Evolutionary conservation across 2,797 vertebrate genomes (phyloP).

Genomic region (Tympanoctomys barrerae): DNA sequence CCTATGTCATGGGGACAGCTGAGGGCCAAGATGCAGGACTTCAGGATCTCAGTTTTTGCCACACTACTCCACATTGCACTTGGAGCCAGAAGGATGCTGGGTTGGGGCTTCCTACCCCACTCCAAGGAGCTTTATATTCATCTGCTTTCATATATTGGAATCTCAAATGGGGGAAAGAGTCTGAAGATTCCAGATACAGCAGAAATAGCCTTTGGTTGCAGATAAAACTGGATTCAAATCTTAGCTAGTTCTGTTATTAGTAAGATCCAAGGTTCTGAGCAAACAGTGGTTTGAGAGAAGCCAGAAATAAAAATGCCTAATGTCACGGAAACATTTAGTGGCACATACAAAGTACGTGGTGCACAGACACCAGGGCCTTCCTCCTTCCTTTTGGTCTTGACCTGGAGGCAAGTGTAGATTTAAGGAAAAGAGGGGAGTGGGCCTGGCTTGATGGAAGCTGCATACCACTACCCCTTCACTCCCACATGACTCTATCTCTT

Average conservation of each 20-base stretch:
- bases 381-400: neutral
- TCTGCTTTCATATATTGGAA: neutral
- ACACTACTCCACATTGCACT: accelerated
- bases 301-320: neutral
- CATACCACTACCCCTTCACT: accelerated
- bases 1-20: neutral
- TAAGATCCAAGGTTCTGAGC: neutral
- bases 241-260: neutral
- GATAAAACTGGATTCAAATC: neutral
- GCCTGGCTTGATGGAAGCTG: neutral
- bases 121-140: neutral
- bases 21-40: accelerated
- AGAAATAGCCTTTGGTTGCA: neutral
- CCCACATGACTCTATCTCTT: neutral
- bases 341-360: accelerated
- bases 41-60: neutral
- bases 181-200: neutral
- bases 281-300: neutral
- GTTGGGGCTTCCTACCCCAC: accelerated
- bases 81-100: accelerated
- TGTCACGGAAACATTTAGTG: too few species aligned
- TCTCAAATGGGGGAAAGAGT: neutral
- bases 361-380: neutral
- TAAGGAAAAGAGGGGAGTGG: neutral
- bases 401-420: neutral